Evolutionary conservation across 2,888 invertebrate species (phyloP), one percentile per base, ranked within the genome.

Genomic region (Gonocerus acuteangulatus): DNA sequence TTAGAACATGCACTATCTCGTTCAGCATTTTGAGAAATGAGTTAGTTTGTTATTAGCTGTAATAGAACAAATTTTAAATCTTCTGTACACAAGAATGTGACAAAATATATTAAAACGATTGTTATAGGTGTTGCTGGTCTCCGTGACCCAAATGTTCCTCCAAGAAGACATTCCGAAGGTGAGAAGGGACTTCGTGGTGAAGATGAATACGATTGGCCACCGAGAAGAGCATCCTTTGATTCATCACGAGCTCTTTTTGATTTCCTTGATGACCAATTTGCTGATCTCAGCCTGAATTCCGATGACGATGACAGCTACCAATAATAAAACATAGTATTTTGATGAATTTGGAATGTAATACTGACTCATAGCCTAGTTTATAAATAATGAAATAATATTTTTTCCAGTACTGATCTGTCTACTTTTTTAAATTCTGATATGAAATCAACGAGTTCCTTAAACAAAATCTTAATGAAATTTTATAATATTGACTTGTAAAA

Each of bases 261-360:
- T 9, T 23, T 34, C 27, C 57, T 57, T 32, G 45, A 47, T 32
- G 45, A 32, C 13, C 44, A 27, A 23, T 47, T 57, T 13, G 45
- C 57, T 21, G 47, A 47, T 47, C 57, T 57, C 16, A 57, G 57
- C 44, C 18, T 57, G 6, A 57, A 47, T 21, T 34, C 34, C 32
- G 57, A 57, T 57, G 57, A 57, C 13, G 57, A 57, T 44, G 57
- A 57, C 23, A 57, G 57, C 34, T 57, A 57, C 27, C 57, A 57
- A 22, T 57, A 57, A 19, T 39, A 13, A n/a, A 4, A 39, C 13
- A n/a, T 39, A 39, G 3, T 39, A 39, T 39, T 39, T 13, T 4
- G 3, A 42, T 7, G 18, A 7, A 42, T 42, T n/a, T 42, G n/a
- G n/a, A n/a, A n/a, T n/a, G n/a, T n/a, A n/a, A n/a, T n/a, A n/a